Evolutionary conservation across 1,140 invertebrate genomes (phyloP).

Genomic region (Hylaeus anthracinus): DNA sequence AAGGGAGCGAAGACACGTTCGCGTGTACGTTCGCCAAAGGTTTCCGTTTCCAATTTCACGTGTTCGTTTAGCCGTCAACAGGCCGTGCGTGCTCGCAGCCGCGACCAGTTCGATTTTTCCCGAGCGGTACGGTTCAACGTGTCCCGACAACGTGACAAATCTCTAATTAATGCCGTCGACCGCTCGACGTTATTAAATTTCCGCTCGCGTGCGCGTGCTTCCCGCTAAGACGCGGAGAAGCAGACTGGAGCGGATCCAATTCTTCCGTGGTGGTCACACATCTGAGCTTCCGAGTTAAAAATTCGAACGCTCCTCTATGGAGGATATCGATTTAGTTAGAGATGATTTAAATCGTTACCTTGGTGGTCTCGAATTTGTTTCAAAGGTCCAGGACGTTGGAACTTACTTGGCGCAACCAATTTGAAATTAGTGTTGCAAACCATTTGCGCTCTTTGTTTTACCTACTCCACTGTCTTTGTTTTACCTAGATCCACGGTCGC

Average conservation of each 20-base stretch:
- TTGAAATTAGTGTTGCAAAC: too few relatives aligned
- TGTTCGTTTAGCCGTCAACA: conserved; percentile 7
- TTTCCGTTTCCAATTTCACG: conserved; percentile 42
- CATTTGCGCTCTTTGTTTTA: too few relatives aligned
- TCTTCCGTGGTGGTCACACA: not conserved
- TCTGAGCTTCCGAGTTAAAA: too few relatives aligned
- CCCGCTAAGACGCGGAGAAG: not conserved
- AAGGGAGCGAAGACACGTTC: not conserved
- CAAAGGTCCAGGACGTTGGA: too few relatives aligned
- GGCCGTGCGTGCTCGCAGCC: not conserved
- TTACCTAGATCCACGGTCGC: too few relatives aligned
- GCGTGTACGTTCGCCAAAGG: conserved; percentile 1
- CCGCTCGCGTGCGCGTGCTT: conserved; percentile 4
- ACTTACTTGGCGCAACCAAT: too few relatives aligned
- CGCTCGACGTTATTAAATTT: conserved; percentile 29
- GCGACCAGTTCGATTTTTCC: conserved; percentile 1
- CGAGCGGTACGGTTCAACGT: not conserved
- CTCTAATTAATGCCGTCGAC: conserved; percentile 25
- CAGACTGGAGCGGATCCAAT: conserved; percentile 16
- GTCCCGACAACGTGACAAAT: conserved; percentile 19
- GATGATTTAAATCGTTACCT: too few relatives aligned
- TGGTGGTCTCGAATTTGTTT: too few relatives aligned
- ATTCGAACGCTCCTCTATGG: too few relatives aligned
- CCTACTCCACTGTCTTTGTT: too few relatives aligned
- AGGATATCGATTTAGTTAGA: too few relatives aligned